These are phyloP conservation scores for Sakesphorus luctuosus DNA, from an alignment of 2,113 vertebrate species.

Conservation along the genomic window DNA sequence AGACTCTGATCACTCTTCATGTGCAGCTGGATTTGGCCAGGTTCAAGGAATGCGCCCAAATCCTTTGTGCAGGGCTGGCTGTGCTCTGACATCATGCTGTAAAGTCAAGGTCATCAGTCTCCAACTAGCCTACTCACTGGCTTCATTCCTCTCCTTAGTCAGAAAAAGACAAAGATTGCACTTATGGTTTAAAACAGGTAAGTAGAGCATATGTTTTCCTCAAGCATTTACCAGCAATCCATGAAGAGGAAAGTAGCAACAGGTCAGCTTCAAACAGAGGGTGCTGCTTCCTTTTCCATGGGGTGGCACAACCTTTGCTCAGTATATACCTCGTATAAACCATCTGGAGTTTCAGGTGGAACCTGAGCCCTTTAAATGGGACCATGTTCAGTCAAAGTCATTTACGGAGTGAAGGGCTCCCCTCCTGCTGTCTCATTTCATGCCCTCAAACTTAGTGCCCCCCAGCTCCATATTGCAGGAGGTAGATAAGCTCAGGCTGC, in stretches of 20 bases:
- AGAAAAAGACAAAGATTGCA: background rate
- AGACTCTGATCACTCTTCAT: background rate
- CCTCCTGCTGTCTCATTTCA: background rate
- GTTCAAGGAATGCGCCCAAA: background rate
- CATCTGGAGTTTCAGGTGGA: background rate
- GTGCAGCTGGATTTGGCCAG: background rate
- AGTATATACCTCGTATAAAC: accelerated
- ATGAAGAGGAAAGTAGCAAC: background rate
- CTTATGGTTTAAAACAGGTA: background rate
- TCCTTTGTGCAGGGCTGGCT: accelerated
- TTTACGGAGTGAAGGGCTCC: background rate
- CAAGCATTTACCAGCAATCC: background rate
- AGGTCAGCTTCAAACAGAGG: background rate
- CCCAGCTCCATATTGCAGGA: background rate
- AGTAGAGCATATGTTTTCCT: background rate
- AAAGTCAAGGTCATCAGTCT: background rate
- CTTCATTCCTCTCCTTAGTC: background rate
- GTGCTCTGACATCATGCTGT: background rate
- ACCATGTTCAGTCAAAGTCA: background rate
- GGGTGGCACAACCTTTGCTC: background rate
- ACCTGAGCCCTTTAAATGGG: background rate
- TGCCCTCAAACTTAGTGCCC: accelerated
- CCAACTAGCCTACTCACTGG: background rate
- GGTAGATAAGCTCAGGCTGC: background rate
- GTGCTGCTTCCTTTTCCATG: background rate